Percentiles rank a stretch among this genome's conserved stretches.
Evolutionary conservation across 1,140 invertebrate species (phyloP).

Genomic region (Chlorops oryzae): DNA sequence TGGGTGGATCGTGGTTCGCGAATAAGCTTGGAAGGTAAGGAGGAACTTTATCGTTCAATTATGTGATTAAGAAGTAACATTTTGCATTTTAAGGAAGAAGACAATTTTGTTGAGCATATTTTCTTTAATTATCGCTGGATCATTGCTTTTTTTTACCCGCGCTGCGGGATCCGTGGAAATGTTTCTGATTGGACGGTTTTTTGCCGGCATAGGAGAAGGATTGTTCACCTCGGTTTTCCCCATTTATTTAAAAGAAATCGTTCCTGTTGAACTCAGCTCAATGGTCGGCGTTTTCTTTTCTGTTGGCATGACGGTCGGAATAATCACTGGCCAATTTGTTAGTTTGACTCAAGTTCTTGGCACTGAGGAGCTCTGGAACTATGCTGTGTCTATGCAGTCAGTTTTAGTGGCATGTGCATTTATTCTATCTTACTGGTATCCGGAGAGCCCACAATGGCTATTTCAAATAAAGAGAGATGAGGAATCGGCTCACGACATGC

Average conservation of each 20-base stretch:
- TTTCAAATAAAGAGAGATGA: conserved; percentile 60
- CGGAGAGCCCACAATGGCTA: conserved; percentile 80
- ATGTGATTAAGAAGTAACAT: too few relatives aligned
- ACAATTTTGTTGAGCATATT: conserved; percentile 27
- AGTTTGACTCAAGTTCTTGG: conserved; percentile 47
- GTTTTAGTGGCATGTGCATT: conserved; percentile 54
- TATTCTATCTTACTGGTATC: conserved; percentile 57
- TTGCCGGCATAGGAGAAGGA: conserved; percentile 64
- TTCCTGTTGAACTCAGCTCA: conserved; percentile 68
- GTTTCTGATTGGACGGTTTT: conserved; percentile 61
- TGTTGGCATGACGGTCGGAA: conserved; percentile 76
- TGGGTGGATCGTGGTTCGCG: conserved; percentile 61
- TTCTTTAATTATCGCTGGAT: conserved; percentile 42
- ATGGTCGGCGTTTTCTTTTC: conserved; percentile 77
- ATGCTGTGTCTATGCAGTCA: conserved; percentile 60
- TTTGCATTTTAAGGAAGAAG: conserved; percentile 37
- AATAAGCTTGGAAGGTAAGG: conserved; percentile 65
- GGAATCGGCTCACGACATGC: conserved; percentile 50
- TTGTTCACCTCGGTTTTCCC: conserved; percentile 72
- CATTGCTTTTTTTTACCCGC: conserved; percentile 57
- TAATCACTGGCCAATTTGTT: conserved; percentile 69
- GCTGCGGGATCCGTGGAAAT: conserved; percentile 62
- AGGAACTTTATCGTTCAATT: too few relatives aligned
- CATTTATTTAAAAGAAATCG: conserved; percentile 79
- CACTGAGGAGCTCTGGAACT: conserved; percentile 58